A percentile compares a stretch with the other conserved stretches of the same genome.
phyloP scores from a whole-genome alignment of 2,888 invertebrate species.

The Sylvicola cinctus region DNA sequence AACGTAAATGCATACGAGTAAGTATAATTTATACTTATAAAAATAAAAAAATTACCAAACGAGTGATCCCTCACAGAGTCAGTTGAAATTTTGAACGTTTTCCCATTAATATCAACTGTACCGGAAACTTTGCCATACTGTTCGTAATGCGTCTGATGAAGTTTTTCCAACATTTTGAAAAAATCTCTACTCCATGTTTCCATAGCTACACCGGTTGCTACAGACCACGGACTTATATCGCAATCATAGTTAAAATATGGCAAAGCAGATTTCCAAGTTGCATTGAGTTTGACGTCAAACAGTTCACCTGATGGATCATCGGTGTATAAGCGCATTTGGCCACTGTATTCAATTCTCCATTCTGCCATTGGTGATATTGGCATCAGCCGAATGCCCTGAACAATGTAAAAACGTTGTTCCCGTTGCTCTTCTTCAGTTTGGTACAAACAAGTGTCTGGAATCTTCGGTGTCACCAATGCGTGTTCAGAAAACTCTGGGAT shows the following conservation, averaged over 20 bases:
- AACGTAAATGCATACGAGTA: too few relatives aligned
- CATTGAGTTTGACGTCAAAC: slow-evolving; percentile 32
- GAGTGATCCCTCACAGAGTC: slow-evolving; percentile 47
- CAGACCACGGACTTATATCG: slow-evolving; percentile 35
- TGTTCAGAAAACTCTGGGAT: slow-evolving; percentile 36
- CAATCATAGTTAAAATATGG: slow-evolving; percentile 45
- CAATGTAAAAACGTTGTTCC: slow-evolving; percentile 24
- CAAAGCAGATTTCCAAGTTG: slow-evolving; percentile 37
- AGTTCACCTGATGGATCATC: slow-evolving; percentile 12
- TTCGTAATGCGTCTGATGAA: slow-evolving; percentile 56
- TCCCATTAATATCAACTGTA: slow-evolving; percentile 30
- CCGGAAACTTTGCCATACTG: slow-evolving; percentile 45
- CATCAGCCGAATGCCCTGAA: slow-evolving; percentile 37
- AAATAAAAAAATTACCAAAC: slow-evolving; percentile 29
- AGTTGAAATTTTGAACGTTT: slow-evolving; percentile 28
- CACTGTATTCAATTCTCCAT: slow-evolving; percentile 42
- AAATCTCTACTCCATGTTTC: slow-evolving; percentile 46
- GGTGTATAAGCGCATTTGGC: slow-evolving; percentile 36
- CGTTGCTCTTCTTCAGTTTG: slow-evolving; percentile 27
- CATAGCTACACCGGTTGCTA: slow-evolving; percentile 41
- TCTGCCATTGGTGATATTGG: slow-evolving; percentile 44
- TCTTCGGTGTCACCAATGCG: slow-evolving; percentile 33
- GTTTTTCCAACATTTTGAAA: slow-evolving; percentile 39
- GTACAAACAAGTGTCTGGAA: slow-evolving; percentile 36
- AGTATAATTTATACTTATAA: slow-evolving; percentile 3